Evolutionary conservation across 2,888 invertebrate genomes (phyloP).

Genomic region (Escarpia spicata): DNA sequence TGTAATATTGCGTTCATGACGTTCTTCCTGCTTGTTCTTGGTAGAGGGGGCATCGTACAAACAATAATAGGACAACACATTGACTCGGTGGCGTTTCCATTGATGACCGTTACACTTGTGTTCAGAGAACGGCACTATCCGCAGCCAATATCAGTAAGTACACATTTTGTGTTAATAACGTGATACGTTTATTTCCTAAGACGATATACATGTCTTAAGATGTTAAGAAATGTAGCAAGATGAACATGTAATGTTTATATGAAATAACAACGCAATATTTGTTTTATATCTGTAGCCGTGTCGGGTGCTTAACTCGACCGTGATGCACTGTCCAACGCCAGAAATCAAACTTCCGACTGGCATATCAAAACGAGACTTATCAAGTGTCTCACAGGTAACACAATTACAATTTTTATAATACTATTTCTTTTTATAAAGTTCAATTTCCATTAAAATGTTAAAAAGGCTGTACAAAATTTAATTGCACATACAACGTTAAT

Average conservation of each 20-base stretch:
- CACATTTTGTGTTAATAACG: neutral
- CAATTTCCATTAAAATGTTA: no score
- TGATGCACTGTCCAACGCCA: constrained; percentile 39
- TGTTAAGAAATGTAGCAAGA: constrained; percentile 28
- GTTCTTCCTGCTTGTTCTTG: neutral
- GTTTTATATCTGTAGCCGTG: constrained; percentile 28
- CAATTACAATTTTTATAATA: neutral
- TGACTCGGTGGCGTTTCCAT: constrained; percentile 37
- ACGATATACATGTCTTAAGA: constrained; percentile 14
- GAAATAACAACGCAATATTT: neutral
- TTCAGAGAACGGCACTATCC: neutral
- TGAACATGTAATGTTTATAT: neutral
- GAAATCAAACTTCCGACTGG: constrained; percentile 26
- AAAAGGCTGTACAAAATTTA: no score
- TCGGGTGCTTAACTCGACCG: constrained; percentile 17
- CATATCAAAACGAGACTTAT: neutral
- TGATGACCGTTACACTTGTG: constrained; percentile 29
- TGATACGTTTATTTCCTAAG: constrained; percentile 17
- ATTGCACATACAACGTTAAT: no score
- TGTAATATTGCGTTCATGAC: no score
- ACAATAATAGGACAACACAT: constrained; percentile 38
- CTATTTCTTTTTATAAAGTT: no score
- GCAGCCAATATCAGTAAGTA: neutral
- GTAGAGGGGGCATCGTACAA: constrained; percentile 38
- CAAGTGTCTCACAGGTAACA: neutral